phyloP scores from a whole-genome alignment of 2,113 vertebrate species.

The Cebus imitator region DNA sequence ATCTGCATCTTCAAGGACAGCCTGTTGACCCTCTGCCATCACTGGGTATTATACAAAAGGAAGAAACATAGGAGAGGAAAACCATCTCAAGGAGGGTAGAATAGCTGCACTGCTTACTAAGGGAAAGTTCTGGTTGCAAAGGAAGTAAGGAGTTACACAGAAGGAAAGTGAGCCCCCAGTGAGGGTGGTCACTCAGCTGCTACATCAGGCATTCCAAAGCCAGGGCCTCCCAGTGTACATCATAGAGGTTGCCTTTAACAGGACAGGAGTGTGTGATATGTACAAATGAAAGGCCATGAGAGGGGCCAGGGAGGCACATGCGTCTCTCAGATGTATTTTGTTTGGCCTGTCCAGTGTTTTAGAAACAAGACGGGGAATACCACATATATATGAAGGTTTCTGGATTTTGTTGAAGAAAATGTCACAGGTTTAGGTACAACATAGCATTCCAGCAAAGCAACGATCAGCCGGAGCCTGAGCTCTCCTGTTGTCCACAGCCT shows the following conservation, averaged over 20 bases:
- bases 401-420: not conserved
- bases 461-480: not conserved
- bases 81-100: not conserved
- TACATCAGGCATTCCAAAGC: not conserved
- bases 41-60: not conserved
- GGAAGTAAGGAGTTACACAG: not conserved
- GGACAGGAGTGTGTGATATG: not conserved
- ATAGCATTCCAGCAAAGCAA: not conserved
- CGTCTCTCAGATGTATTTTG: not conserved
- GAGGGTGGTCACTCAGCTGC: not conserved
- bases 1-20: not conserved
- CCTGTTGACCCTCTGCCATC: no score
- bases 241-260: not conserved
- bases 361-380: not conserved
- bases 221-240: not conserved
- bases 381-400: not conserved
- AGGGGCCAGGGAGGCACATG: not conserved
- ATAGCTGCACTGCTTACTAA: not conserved
- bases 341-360: not conserved
- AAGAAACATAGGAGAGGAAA: not conserved
- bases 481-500: not conserved
- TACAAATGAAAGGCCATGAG: not conserved
- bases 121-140: not conserved
- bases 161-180: not conserved
- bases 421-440: not conserved